These are phyloP conservation scores for Anoncus sp. DNA, from an alignment of 2,888 invertebrate species.

Conservation along the genomic window DNA sequence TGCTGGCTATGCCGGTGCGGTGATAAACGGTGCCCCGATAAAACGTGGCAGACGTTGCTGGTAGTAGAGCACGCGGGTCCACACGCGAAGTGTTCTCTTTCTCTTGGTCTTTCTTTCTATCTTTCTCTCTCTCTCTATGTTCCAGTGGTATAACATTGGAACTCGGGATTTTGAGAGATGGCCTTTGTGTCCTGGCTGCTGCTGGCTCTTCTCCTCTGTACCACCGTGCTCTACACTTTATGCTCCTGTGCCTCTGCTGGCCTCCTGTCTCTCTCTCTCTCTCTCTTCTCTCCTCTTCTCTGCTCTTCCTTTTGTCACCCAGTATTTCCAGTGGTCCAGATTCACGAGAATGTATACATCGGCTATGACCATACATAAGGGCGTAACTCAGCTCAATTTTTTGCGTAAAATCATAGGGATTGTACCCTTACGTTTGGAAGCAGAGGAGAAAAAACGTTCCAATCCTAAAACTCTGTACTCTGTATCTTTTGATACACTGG, in stretches of 20 bases:
- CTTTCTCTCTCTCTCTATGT: conserved; percentile 35
- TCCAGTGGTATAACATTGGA: conserved; percentile 59
- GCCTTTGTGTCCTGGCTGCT: conserved; percentile 63
- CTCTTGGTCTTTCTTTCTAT: conserved; percentile 16
- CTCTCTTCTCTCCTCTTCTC: conserved; percentile 21
- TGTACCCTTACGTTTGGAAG: not conserved
- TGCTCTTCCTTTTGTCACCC: conserved; percentile 50
- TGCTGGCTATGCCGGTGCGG: conserved; percentile 74
- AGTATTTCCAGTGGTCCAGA: conserved; percentile 45
- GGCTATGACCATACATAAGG: not conserved
- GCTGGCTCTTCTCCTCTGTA: conserved; percentile 43
- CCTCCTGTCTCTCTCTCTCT: conserved; percentile 11
- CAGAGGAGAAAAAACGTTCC: conserved; percentile 16
- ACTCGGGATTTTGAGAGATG: conserved; percentile 74
- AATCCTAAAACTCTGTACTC: conserved; percentile 12
- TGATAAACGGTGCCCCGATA: conserved; percentile 79
- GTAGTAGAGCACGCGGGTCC: conserved; percentile 49
- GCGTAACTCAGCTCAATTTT: not conserved
- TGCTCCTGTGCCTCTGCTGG: conserved; percentile 59
- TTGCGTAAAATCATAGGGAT: not conserved
- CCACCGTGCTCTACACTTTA: conserved; percentile 45
- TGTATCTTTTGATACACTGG: not conserved
- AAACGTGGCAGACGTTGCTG: conserved; percentile 72
- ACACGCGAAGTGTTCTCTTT: conserved; percentile 15
- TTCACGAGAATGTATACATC: conserved; percentile 27